Conservation (phyloP, 2,888 invertebrate genomes). For the Brachylomia viminalis region DNA sequence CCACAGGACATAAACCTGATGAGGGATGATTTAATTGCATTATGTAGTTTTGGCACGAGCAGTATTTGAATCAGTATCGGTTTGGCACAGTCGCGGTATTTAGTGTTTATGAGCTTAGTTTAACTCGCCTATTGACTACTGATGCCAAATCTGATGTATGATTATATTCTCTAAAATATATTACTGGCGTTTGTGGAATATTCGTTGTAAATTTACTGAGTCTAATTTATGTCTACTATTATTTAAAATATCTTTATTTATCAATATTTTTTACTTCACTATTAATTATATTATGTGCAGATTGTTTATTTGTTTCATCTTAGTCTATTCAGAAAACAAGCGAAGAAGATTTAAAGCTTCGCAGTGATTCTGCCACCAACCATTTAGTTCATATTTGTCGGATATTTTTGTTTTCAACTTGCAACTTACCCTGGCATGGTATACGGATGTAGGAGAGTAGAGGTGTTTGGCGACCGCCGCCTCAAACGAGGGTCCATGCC, state of each 20-base stretch:
- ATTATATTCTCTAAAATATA: constrained; percentile 38
- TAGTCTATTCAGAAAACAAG: neutral
- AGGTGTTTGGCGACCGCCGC: constrained; percentile 83
- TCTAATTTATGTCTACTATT: neutral
- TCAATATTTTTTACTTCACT: neutral
- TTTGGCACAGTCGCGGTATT: constrained; percentile 52
- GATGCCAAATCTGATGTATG: constrained; percentile 56
- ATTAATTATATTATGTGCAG: neutral
- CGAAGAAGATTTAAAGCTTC: neutral
- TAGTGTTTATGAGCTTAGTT: constrained; percentile 48
- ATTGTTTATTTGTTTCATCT: neutral
- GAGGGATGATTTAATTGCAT: constrained; percentile 31
- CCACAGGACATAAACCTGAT: constrained; percentile 3
- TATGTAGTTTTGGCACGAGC: constrained; percentile 48
- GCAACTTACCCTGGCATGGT: constrained; percentile 79
- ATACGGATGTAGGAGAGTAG: constrained; percentile 81
- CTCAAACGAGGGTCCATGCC: constrained; percentile 79
- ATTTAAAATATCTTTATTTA: constrained; percentile 8
- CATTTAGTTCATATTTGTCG: neutral
- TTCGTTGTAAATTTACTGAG: neutral
- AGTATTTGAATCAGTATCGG: constrained; percentile 44
- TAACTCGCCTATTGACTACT: constrained; percentile 41
- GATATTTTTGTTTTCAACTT: neutral
- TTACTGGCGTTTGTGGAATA: constrained; percentile 22
- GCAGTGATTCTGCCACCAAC: neutral